phyloP scores from a whole-genome alignment of 2,113 vertebrate genomes.

The Plectropomus leopardus region DNA sequence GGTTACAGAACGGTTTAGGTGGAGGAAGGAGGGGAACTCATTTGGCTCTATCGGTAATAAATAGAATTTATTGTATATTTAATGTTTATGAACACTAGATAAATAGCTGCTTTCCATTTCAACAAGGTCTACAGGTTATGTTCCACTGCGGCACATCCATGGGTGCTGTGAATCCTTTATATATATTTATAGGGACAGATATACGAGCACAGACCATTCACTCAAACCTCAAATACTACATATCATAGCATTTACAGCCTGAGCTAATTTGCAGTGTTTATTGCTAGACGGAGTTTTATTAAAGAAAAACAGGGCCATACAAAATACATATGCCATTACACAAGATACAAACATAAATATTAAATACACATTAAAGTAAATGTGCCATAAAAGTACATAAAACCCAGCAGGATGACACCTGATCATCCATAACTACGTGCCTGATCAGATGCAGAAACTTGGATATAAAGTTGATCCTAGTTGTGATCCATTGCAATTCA shows the following conservation, averaged over 20 bases:
- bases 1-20: conserved; percentile 54
- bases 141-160: conserved; percentile 32
- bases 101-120: conserved; percentile 64
- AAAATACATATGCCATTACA: conserved; percentile 17
- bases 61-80: conserved; percentile 74
- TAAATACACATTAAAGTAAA: conserved; percentile 37
- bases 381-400: conserved; percentile 17
- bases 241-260: conserved; percentile 37
- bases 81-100: conserved; percentile 59
- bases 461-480: conserved; percentile 8
- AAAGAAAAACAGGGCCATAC: background rate
- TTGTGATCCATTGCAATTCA: conserved; percentile 14
- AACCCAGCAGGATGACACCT: conserved; percentile 6
- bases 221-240: conserved; percentile 20
- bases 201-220: conserved; percentile 22
- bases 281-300: conserved; percentile 4
- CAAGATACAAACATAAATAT: conserved; percentile 30
- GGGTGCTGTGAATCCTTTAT: conserved; percentile 21
- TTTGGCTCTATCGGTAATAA: conserved; percentile 65
- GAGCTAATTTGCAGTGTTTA: conserved; percentile 31
- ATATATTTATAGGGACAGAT: conserved; percentile 35
- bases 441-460: conserved; percentile 24
- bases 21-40: conserved; percentile 49
- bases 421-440: conserved; percentile 10
- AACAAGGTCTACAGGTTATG: conserved; percentile 51